Percentiles rank a stretch among this genome's conserved stretches.
These are phyloP conservation scores for Psilanteris sp. DNA, from an alignment of 1,140 invertebrate genomes.

Conservation along the genomic window DNA sequence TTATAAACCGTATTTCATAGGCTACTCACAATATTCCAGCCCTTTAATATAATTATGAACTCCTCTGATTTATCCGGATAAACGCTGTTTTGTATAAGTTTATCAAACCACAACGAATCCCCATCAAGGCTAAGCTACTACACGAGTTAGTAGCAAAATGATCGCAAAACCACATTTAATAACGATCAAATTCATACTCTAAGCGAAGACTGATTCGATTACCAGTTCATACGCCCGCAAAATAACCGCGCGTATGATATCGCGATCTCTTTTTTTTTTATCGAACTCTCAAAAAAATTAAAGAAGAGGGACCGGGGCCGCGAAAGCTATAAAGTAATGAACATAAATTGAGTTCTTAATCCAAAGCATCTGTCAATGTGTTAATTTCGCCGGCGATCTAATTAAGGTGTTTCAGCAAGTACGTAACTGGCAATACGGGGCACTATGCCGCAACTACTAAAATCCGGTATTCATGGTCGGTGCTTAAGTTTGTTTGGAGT, in stretches of 20 bases:
- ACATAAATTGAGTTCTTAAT: conserved; percentile 35
- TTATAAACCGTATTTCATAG: conserved; percentile 5
- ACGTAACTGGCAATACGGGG: conserved; percentile 46
- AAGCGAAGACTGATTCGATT: conserved; percentile 10
- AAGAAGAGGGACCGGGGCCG: not conserved
- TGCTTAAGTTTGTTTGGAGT: conserved; percentile 62
- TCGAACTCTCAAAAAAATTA: conserved; percentile 6
- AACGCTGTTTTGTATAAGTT: conserved; percentile 46
- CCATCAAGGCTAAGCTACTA: conserved; percentile 29
- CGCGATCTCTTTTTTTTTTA: conserved; percentile 12
- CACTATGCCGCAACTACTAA: conserved; percentile 49
- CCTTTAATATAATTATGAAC: conserved; percentile 43
- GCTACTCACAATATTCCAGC: conserved; percentile 10
- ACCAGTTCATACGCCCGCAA: not conserved
- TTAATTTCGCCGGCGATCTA: conserved; percentile 43
- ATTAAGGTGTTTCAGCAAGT: conserved; percentile 55
- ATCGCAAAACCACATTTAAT: conserved; percentile 36
- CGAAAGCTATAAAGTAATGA: conserved; percentile 34
- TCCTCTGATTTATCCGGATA: conserved; percentile 50
- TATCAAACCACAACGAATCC: conserved; percentile 40
- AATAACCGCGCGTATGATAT: not conserved
- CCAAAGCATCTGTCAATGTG: conserved; percentile 19
- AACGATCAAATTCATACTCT: conserved; percentile 47
- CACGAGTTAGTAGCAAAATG: conserved; percentile 30
- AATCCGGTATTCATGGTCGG: conserved; percentile 59